A percentile compares a stretch with the other conserved stretches of the same genome.
phyloP scores from a whole-genome alignment of 1,140 invertebrate species.

The Sitobion miscanthi region DNA sequence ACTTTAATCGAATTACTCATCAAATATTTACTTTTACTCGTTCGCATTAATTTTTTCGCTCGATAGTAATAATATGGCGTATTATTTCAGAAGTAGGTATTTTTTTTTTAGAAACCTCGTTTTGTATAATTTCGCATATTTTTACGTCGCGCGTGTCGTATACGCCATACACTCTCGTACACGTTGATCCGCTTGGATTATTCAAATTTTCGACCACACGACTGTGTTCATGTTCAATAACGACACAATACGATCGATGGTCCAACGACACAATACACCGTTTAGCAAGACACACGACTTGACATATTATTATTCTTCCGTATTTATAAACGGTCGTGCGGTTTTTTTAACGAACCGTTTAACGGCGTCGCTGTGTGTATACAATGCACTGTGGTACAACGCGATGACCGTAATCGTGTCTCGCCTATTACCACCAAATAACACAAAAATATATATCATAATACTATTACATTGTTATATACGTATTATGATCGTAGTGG shows the following conservation, averaged over 20 bases:
- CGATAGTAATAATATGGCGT: background rate
- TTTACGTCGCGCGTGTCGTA: background rate
- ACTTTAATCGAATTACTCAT: background rate
- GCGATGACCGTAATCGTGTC: background rate
- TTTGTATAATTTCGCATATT: background rate
- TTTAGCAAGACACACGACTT: background rate
- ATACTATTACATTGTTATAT: background rate
- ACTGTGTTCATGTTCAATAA: background rate
- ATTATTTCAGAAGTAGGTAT: background rate
- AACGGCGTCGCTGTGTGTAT: background rate
- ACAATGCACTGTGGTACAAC: background rate
- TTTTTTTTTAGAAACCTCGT: background rate
- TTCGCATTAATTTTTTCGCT: background rate
- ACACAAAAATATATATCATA: background rate
- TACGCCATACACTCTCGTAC: background rate
- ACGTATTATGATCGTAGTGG: background rate
- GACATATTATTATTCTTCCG: background rate
- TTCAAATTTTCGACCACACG: background rate
- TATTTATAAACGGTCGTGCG: background rate
- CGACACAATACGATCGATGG: background rate
- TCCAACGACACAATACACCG: background rate
- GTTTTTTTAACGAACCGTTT: background rate
- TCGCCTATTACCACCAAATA: background rate
- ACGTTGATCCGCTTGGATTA: background rate
- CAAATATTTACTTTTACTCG: background rate